Evolutionary conservation across 1,140 invertebrate species (phyloP), one percentile per base, ranked within the genome.

Genomic region (Oscheius sp.): DNA sequence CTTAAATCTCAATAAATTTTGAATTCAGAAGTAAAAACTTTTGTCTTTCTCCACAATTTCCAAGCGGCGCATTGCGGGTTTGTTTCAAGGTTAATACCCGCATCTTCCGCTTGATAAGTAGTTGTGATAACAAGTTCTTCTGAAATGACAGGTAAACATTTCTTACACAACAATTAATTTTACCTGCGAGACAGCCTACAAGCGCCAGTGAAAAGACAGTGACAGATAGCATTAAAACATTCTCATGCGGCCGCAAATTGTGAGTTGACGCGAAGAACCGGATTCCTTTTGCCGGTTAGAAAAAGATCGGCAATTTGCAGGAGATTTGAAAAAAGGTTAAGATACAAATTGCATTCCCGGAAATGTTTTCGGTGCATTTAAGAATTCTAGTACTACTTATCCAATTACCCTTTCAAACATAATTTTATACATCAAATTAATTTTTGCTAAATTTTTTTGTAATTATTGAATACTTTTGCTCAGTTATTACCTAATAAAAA

Each of bases 31-130:
- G 0, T 13, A 23, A 13, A 7, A n/a, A 63, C 61, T 18, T 66
- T 28, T 28, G 62, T 65, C 28, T 61, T 65, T 55, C 64, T 70
- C 71, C 71, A 73, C n/a, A 74, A 36, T 36, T 67, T 74, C 72
- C 72, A 74, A 2, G 72, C 45, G 2, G 34, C 20, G 31, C 72
- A 74, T 61, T 74, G 72, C 3, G 26, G 23, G 38, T 64, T 68
- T 29, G 68, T 49, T 26, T 61, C 65, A 10, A 59, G 52, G 18
- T 42, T 38, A 34, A 74, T 61, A 36, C 72, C 72, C 26, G 38
- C 52, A 29, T 74, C 72, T 13, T 73, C 72, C 13, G 72, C 72
- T 32, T 74, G 63, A 61, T 67, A 74, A 18, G 72, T 74, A 15
- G 65, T 74, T 55, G 7, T 7, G 23, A 55, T 55, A 55, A 13